Conservation (phyloP, 2,888 invertebrate species). For the Apamea crenata region DNA sequence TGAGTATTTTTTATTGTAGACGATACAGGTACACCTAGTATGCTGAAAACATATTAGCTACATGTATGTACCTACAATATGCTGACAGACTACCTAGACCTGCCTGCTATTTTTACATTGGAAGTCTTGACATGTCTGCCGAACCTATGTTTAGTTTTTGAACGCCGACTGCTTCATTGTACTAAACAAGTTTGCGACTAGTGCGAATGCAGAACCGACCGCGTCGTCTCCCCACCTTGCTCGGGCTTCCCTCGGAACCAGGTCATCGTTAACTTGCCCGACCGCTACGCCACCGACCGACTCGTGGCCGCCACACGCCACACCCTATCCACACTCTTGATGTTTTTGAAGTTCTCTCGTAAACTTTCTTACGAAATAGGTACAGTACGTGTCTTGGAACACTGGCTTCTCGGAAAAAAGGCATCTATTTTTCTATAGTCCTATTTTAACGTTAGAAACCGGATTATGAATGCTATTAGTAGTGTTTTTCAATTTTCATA, state of each 20-base stretch:
- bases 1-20: slow-evolving; percentile 17
- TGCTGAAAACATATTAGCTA: neutral
- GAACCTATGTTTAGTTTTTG: slow-evolving; percentile 38
- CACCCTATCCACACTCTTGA: slow-evolving; percentile 74
- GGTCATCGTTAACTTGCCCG: slow-evolving; percentile 85
- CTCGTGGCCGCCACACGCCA: slow-evolving; percentile 75
- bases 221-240: slow-evolving; percentile 74
- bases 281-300: slow-evolving; percentile 79
- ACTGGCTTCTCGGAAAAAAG: neutral
- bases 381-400: neutral
- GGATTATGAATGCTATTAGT: no score
- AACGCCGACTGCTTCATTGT: slow-evolving; percentile 48
- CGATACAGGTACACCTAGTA: neutral
- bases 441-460: neutral
- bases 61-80: neutral
- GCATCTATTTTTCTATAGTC: neutral
- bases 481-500: neutral
- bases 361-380: slow-evolving; percentile 27
- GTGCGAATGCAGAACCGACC: slow-evolving; percentile 61
- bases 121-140: slow-evolving; percentile 13
- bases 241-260: slow-evolving; percentile 86
- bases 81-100: slow-evolving; percentile 4
- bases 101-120: slow-evolving; percentile 2
- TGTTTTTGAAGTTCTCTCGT: slow-evolving; percentile 48
- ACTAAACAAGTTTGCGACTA: slow-evolving; percentile 62